Percentiles rank a stretch among this genome's conserved stretches.
Conservation (phyloP, 2,113 vertebrate species). For the Gorsachius goisagi region DNA sequence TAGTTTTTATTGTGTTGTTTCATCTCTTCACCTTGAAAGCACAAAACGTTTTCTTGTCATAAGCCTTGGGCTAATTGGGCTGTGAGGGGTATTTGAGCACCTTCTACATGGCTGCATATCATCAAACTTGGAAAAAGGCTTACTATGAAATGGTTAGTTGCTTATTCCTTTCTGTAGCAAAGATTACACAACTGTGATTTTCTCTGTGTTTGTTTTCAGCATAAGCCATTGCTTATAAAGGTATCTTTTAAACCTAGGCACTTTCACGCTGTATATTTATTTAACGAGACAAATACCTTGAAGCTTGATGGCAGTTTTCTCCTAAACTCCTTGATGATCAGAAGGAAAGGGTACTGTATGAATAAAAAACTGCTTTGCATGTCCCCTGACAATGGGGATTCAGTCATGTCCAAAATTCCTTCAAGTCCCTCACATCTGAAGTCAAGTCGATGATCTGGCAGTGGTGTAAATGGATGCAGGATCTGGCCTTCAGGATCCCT, state of each 20-base stretch:
- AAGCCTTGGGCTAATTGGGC: neutral
- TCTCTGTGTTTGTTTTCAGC: neutral
- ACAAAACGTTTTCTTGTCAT: neutral
- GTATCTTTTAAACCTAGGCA: neutral
- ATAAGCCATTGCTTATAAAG: neutral
- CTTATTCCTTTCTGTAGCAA: neutral
- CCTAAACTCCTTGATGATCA: neutral
- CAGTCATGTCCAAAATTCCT: neutral
- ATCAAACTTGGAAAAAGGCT: neutral
- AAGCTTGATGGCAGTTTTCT: conserved; percentile 7
- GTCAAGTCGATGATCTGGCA: neutral
- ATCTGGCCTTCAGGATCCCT: neutral
- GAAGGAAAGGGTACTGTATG: neutral
- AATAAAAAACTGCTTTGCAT: neutral
- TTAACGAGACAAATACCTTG: conserved; percentile 22
- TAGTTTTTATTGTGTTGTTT: conserved; percentile 34
- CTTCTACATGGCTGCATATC: neutral
- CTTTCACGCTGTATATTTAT: neutral
- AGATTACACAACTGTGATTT: conserved; percentile 16
- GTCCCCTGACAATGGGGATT: neutral
- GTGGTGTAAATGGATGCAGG: neutral
- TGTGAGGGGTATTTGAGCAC: conserved; percentile 1
- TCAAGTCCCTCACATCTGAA: neutral
- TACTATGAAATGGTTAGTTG: neutral
- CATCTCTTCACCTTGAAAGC: conserved; percentile 43